These are phyloP conservation scores for Paralichthys olivaceus DNA, from an alignment of 2,113 vertebrate genomes.

Conservation along the genomic window DNA sequence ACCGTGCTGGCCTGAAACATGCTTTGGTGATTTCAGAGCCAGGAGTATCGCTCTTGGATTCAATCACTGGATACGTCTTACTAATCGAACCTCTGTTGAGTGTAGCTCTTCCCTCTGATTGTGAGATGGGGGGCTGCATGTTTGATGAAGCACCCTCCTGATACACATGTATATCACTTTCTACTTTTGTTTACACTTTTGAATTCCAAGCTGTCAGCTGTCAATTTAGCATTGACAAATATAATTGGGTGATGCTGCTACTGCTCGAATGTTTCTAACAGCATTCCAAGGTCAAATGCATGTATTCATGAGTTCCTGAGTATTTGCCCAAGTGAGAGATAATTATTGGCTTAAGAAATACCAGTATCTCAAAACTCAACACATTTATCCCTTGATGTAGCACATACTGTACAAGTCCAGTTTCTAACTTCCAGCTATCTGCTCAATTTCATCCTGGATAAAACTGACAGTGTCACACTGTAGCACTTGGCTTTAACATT, in stretches of 20 bases:
- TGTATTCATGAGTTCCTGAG: neutral
- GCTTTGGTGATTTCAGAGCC: too few species aligned
- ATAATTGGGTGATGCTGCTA: neutral
- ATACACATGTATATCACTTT: neutral
- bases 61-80: neutral
- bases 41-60: neutral
- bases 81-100: too few species aligned
- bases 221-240: neutral
- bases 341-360: neutral
- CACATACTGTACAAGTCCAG: neutral
- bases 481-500: neutral
- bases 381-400: neutral
- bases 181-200: neutral
- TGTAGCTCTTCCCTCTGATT: neutral
- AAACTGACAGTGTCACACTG: neutral
- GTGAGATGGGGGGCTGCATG: too few species aligned
- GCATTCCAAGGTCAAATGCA: neutral
- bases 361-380: neutral
- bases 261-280: neutral
- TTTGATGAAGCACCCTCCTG: neutral
- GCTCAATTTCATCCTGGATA: neutral
- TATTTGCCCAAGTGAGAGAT: neutral
- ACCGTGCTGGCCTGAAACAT: too few species aligned
- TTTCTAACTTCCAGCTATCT: neutral
- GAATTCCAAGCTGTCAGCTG: neutral